Base-by-base conservation (phyloP, 2,113 vertebrate genomes). In the Psophia crepitans region DNA sequence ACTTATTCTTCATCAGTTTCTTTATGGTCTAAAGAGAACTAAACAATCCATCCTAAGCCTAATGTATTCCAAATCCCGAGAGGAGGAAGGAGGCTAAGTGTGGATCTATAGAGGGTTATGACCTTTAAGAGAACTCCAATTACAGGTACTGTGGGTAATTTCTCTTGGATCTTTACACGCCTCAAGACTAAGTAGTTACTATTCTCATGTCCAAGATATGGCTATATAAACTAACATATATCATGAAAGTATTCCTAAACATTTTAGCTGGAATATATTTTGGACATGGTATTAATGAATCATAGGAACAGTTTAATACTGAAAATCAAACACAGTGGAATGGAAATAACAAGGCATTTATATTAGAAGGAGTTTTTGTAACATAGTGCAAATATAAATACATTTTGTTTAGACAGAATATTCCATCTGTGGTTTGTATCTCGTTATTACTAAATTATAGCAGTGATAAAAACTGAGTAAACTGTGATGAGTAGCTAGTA, bases 121-220 rank as follows among this genome's bases (percentile, higher is more conserved):
- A 95, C 96, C 94, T 95, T 96, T 95, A 95, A 96, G 95, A 96
- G 87, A 95, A 97, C 87, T 96, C 85, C 87, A 97, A 85, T 97
- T 97, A 97, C 93, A 96, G 83, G 87, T 91, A 96, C 73, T 71
- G 87, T 90, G 87, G 83, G 95, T 94, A 96, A 97, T 97, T 95
- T 94, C 91, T 96, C 89, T 96, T 92, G 85, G 66, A 96, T 93
- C 81, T 89, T 93, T 94, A 89, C 65, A 35, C 4, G 28, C 24
- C 44, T 91, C 10, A 2, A 79, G 93, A 89, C 87, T 80, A 96
- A 91, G 87, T 91, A 94, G 79, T 87, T 84, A 23, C 48, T 84
- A 57, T 69, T 92, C 92, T 68, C 7, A 5, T 48, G 68, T 75
- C 89, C 64, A 84, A 76, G 66, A 81, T 83, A 58, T 8, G 27